phyloP scores from a whole-genome alignment of 1,140 invertebrate species.

The Dryas iulia region DNA sequence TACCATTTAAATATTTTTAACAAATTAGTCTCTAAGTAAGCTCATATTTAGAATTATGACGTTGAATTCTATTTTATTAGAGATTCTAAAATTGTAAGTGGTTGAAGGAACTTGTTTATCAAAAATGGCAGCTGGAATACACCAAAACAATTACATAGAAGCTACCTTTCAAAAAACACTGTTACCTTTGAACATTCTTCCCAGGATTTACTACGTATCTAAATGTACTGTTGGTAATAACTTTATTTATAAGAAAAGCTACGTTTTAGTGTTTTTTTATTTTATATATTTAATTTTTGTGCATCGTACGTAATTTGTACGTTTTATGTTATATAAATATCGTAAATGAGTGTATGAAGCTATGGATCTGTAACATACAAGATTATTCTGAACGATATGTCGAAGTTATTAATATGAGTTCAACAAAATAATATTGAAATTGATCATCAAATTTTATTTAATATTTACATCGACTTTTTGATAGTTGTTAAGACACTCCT shows the following conservation, averaged over 20 bases:
- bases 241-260: background rate
- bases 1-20: too few relatives aligned
- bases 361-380: background rate
- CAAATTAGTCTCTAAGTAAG: background rate
- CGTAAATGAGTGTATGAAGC: background rate
- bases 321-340: slow-evolving; percentile 12
- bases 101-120: background rate
- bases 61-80: background rate
- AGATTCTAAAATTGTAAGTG: background rate
- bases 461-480: slow-evolving; percentile 20
- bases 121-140: background rate
- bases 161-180: background rate
- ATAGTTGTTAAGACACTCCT: too few relatives aligned
- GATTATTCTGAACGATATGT: background rate
- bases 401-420: background rate
- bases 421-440: background rate
- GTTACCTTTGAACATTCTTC: background rate
- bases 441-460: slow-evolving; percentile 9
- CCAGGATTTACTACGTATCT: background rate
- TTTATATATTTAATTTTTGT: background rate
- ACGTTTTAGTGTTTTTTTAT: background rate
- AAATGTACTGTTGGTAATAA: background rate
- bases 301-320: background rate
- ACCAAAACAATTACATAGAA: slow-evolving; percentile 1
- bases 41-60: background rate